Base-by-base conservation (phyloP, 2,113 vertebrate genomes). In the Epinephelus cyanopodus region DNA sequence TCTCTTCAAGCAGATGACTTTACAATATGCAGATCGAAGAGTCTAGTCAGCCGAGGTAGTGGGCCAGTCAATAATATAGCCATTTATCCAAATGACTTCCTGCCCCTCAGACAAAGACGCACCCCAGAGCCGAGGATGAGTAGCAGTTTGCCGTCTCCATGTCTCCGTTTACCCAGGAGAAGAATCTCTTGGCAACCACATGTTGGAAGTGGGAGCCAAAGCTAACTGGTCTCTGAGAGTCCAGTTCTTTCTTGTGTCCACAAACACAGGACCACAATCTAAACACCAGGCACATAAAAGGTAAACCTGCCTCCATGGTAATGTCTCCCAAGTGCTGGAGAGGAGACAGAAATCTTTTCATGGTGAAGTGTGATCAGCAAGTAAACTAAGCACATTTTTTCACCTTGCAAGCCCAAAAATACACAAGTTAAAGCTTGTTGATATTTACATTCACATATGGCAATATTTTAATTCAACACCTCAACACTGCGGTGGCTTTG, bases 71-170 rank as follows among this genome's bases (percentile, higher is more conserved):
- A 86, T 81, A 85, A 83, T 6, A 64, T 66, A 74, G 52, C 66
- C 74, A 83, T 88, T 91, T 88, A 79, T 83, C 79, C 58, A 80
- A 84, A 85, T 61, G 39, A 68, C 77, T 89, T 92, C 87, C 89
- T 84, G 61, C 75, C 64, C 42, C 45, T 69, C 21, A 78, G 70
- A 85, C 77, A 73, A 42, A 70, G 48, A 70, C 72, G 50, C 65
- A 5, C 61, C 64, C 65, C 23, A 6, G 8, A 65, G 58, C 69
- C 0, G 3, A 74, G 52, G 70, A 79, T 47, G 56, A 85, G 79
- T 1, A 56, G 69, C 62, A 47, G 58, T 79, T 42, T 29, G 77
- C 37, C 0, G 60, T 60, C 83, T 84, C 57, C 11, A 2, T 47
- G 69, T 89, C 77, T 85, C 52, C 6, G 19, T 74, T 85, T 84